phyloP scores from a whole-genome alignment of 1,140 invertebrate species.

The Leptinotarsa undecemlineata region DNA sequence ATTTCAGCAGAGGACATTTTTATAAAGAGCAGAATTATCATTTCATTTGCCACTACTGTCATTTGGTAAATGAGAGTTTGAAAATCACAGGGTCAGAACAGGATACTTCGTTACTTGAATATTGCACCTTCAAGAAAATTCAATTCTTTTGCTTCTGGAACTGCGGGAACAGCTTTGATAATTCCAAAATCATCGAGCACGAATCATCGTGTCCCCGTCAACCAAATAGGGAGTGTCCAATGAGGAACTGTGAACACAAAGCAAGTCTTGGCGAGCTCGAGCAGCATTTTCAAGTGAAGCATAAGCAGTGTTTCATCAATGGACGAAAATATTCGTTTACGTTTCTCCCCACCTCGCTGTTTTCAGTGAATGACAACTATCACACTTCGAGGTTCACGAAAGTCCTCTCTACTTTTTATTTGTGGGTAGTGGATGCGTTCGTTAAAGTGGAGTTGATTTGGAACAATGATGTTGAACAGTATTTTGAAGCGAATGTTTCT shows the following conservation, averaged over 20 bases:
- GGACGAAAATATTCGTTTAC: too few relatives aligned
- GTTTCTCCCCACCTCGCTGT: too few relatives aligned
- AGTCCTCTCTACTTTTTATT: too few relatives aligned
- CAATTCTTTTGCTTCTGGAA: neutral
- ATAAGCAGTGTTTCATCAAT: neutral
- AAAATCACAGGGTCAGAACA: too few relatives aligned
- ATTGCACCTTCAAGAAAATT: neutral
- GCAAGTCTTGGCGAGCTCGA: neutral
- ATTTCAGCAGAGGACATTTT: neutral
- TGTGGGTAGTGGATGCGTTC: too few relatives aligned
- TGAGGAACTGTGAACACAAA: neutral
- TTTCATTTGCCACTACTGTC: neutral
- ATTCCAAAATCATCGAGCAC: neutral
- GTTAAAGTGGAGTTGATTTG: too few relatives aligned
- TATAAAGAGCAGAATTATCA: neutral
- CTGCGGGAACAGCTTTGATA: neutral
- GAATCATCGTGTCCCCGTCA: neutral
- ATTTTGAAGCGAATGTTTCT: too few relatives aligned
- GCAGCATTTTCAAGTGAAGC: neutral
- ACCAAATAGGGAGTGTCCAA: neutral
- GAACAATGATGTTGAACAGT: too few relatives aligned
- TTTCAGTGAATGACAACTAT: too few relatives aligned
- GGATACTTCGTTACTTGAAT: neutral
- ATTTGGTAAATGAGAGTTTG: neutral
- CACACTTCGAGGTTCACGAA: too few relatives aligned